phyloP scores from a whole-genome alignment of 1,140 invertebrate genomes.

The Hermetia illucens region DNA sequence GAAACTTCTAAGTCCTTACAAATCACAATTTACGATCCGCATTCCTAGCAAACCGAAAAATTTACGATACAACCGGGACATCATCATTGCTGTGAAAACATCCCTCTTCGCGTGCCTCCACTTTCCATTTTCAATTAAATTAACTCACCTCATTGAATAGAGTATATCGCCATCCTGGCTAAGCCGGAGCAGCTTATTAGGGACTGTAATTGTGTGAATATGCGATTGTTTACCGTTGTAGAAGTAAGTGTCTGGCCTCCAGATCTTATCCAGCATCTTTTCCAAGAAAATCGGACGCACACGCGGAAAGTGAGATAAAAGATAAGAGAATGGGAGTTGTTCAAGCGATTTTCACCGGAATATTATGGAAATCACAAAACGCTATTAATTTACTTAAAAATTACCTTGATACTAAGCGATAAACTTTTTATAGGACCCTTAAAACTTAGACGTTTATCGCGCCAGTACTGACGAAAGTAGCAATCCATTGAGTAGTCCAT shows the following conservation, averaged over 20 bases:
- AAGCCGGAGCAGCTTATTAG: constrained; percentile 84
- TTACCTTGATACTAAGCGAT: constrained; percentile 63
- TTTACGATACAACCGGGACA: too few relatives aligned
- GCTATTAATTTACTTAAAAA: too few relatives aligned
- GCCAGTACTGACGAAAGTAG: constrained; percentile 87
- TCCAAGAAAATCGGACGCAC: too few relatives aligned
- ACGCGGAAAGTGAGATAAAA: too few relatives aligned
- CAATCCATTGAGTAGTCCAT: constrained; percentile 98
- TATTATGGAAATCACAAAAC: too few relatives aligned
- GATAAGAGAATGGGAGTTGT: too few relatives aligned
- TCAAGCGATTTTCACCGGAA: too few relatives aligned
- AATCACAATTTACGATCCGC: too few relatives aligned
- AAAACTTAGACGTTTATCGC: constrained; percentile 69
- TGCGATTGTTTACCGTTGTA: constrained; percentile 86
- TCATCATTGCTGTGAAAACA: too few relatives aligned
- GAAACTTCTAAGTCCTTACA: too few relatives aligned
- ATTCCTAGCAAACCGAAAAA: too few relatives aligned
- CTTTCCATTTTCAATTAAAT: not conserved
- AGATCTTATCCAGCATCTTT: constrained; percentile 82
- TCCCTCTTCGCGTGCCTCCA: too few relatives aligned
- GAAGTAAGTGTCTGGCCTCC: constrained; percentile 92
- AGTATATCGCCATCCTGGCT: constrained; percentile 80
- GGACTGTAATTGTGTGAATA: constrained; percentile 88
- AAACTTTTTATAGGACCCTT: constrained; percentile 64
- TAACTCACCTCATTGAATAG: constrained; percentile 78